phyloP scores from a whole-genome alignment of 2,797 vertebrate genomes.

The Staurois parvus region DNA sequence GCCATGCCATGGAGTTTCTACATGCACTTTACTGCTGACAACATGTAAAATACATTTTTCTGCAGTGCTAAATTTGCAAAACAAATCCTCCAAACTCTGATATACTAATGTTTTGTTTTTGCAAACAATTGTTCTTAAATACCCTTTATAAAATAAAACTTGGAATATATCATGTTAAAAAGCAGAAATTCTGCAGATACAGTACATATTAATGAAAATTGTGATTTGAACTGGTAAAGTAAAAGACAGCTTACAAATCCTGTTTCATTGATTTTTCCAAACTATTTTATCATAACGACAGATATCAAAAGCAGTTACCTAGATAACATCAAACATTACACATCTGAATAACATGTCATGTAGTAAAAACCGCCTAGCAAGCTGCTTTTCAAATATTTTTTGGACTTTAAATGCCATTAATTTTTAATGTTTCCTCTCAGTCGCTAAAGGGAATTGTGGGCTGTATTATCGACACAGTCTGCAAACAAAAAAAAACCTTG shows the following conservation, averaged over 20 bases:
- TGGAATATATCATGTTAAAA: neutral
- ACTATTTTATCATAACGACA: neutral
- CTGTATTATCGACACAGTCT: conserved; percentile 26
- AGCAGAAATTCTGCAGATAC: neutral
- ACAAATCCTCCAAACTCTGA: too few relatives aligned
- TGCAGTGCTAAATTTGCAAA: too few relatives aligned
- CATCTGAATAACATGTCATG: conserved; percentile 63
- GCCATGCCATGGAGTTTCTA: too few relatives aligned
- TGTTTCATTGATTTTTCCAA: neutral
- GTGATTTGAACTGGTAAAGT: neutral
- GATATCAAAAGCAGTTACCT: conserved; percentile 49
- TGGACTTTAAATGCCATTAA: conserved; percentile 67
- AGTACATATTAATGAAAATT: neutral
- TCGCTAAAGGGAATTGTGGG: conserved; percentile 64
- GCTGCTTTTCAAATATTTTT: conserved; percentile 62
- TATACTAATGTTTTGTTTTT: too few relatives aligned
- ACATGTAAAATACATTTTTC: too few relatives aligned
- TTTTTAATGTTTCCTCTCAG: conserved; percentile 65
- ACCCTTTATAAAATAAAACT: too few relatives aligned
- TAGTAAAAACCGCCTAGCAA: conserved; percentile 60
- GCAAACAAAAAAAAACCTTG: conserved; percentile 8
- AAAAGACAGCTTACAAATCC: neutral
- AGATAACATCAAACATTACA: conserved; percentile 61
- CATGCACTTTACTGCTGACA: too few relatives aligned
- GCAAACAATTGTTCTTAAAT: too few relatives aligned